A percentile compares a stretch with the other conserved stretches of the same genome.
Evolutionary conservation across 2,797 vertebrate genomes (phyloP).

Genomic region (Dallia pectoralis): DNA sequence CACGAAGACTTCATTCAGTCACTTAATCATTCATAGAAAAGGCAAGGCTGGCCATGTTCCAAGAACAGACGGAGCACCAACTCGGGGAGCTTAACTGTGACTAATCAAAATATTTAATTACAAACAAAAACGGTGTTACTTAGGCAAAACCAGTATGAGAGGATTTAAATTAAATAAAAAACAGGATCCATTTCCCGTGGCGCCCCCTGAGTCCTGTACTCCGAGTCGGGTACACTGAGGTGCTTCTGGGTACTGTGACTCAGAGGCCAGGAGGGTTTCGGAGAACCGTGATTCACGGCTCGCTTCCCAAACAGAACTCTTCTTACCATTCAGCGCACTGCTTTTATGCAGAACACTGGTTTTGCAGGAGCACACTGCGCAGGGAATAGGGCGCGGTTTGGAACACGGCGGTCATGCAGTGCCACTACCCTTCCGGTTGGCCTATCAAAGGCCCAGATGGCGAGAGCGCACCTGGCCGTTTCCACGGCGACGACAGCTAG

Average conservation of each 20-base stretch:
- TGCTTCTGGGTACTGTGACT: neutral
- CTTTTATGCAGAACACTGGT: too few species aligned
- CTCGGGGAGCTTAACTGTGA: conserved; percentile 5
- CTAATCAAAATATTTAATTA: conserved; percentile 6
- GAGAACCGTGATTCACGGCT: conserved; percentile 29
- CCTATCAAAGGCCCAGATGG: conserved; percentile 10
- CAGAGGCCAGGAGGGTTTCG: conserved; percentile 18
- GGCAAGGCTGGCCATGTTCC: neutral
- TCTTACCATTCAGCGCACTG: too few species aligned
- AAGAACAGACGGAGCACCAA: neutral
- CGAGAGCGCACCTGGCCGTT: conserved; percentile 27
- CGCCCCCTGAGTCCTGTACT: too few species aligned
- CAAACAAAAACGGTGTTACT: neutral
- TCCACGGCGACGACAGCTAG: neutral
- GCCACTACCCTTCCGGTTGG: conserved; percentile 15
- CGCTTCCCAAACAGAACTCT: neutral
- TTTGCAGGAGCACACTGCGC: too few species aligned
- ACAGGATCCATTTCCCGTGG: conserved; percentile 2
- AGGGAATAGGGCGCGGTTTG: too few species aligned
- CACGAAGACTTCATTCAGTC: conserved; percentile 13
- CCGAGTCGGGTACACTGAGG: too few species aligned
- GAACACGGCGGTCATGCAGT: too few species aligned
- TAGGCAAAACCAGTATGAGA: neutral
- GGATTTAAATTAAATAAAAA: neutral
- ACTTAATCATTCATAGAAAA: too few species aligned